Base-by-base conservation (phyloP, 2,113 vertebrate genomes). In the Pyrgilauda ruficollis region DNA sequence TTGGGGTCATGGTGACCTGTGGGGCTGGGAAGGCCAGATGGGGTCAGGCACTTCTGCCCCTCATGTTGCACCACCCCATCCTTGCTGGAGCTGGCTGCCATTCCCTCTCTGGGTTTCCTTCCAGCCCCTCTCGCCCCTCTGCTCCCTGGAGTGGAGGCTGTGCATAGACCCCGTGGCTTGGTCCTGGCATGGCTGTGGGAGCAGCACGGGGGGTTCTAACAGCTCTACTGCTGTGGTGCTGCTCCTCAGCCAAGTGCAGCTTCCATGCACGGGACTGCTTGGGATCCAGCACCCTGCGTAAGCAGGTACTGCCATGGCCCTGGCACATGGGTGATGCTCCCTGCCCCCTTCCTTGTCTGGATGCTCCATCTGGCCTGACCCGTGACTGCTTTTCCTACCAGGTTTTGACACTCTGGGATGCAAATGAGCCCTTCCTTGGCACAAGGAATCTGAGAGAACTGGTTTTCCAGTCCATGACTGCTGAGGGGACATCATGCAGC, bases 371-470 rank as follows among this genome's bases (percentile, higher is more conserved):
- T 44, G 4, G 43, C n/a, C 52, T 2, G 3, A 30, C 49, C 23
- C 0, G 0, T 50, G 74, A 64, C 35, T 68, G 70, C 53, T 64
- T 59, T 82, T 75, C 56, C 61, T 47, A 30, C 19, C 30, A 16
- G 37, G 17, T 59, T 84, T 89, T 93, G 62, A 64, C 44, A 61
- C 39, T 63, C 56, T 4, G 31, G 21, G 78, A 93, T 82, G 90
- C 37, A 87, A 89, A 91, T 55, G 64, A 79, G 18, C 78, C 77
- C 35, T 81, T 80, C 70, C 33, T 73, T 3, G 9, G 39, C 3
- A 17, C 53, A 35, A 90, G 37, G 84, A 96, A 93, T 96, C 94
- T 1, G 27, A 97, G 52, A 44, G 78, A 90, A 90, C 92, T 72
- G 82, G 82, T 95, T 96, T 49, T 91, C 43, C 72, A 37, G 16